A percentile compares a stretch with the other conserved stretches of the same genome.
These are phyloP conservation scores for Apotomis capreana DNA, from an alignment of 2,888 invertebrate genomes.

Conservation along the genomic window DNA sequence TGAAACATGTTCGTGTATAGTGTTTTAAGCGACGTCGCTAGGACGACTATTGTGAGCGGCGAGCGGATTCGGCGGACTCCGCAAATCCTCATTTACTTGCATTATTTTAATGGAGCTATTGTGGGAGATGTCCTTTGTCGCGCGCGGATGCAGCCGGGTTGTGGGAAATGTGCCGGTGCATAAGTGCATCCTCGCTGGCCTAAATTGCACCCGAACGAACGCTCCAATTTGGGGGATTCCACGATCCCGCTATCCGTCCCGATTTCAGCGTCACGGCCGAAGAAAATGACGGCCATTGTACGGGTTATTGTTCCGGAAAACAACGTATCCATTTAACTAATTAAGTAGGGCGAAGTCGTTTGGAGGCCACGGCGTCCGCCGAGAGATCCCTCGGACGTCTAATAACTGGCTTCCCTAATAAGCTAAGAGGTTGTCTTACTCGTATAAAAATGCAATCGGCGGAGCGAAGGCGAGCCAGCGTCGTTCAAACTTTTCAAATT, in stretches of 20 bases:
- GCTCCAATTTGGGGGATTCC: conserved; percentile 66
- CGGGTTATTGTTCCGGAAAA: conserved; percentile 56
- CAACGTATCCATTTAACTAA: conserved; percentile 77
- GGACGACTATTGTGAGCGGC: conserved; percentile 67
- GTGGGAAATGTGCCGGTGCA: conserved; percentile 77
- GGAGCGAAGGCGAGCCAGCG: conserved; percentile 67
- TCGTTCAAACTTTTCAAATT: conserved; percentile 83
- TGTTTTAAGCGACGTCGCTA: conserved; percentile 74
- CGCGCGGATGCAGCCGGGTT: conserved; percentile 69
- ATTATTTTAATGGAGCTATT: conserved; percentile 84
- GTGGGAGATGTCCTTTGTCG: conserved; percentile 82
- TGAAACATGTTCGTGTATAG: conserved; percentile 83
- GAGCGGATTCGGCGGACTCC: conserved; percentile 76
- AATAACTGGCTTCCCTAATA: conserved; percentile 79
- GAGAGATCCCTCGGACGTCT: conserved; percentile 73
- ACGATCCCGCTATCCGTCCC: conserved; percentile 58
- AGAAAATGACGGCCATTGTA: conserved; percentile 63
- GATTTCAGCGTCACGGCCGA: conserved; percentile 51
- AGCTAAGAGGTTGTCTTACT: conserved; percentile 80
- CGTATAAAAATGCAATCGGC: conserved; percentile 80
- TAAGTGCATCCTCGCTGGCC: conserved; percentile 75
- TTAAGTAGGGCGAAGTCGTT: conserved; percentile 72
- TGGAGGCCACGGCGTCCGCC: conserved; percentile 64
- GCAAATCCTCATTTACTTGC: conserved; percentile 83
- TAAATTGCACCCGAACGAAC: conserved; percentile 70